Conservation (phyloP, 2,888 invertebrate species). For the Mylabris sibirica region DNA sequence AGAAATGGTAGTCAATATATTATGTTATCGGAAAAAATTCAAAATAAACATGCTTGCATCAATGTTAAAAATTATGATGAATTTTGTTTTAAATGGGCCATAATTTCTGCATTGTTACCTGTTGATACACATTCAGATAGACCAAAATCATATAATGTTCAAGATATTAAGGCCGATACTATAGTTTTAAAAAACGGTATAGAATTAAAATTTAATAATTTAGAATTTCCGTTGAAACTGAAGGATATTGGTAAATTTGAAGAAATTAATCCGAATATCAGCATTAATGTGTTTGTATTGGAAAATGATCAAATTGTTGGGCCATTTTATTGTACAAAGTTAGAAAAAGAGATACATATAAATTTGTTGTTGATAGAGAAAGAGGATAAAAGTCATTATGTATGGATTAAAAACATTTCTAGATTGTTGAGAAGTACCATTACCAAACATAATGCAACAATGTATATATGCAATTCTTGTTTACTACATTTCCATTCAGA, state of each 20-base stretch:
- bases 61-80: constrained; percentile 27
- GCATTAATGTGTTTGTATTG: background rate
- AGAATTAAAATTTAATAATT: too few species aligned
- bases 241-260: background rate
- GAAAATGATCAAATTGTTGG: background rate
- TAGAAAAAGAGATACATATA: background rate
- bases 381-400: background rate
- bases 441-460: background rate
- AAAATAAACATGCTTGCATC: too few species aligned
- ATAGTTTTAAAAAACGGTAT: too few species aligned
- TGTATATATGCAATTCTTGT: too few species aligned
- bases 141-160: constrained; percentile 32
- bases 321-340: background rate
- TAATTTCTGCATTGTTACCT: constrained; percentile 40
- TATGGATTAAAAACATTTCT: background rate
- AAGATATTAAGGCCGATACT: too few species aligned
- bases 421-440: background rate
- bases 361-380: background rate
- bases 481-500: too few species aligned
- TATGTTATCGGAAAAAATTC: too few species aligned
- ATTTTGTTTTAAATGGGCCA: constrained; percentile 43
- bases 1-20: too few species aligned
- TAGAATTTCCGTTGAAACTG: too few species aligned
- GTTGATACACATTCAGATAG: constrained; percentile 10
- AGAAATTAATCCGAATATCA: background rate